Percentiles rank a stretch among this genome's conserved stretches.
These are phyloP conservation scores for Fregata magnificens DNA, from an alignment of 2,113 vertebrate genomes.

Conservation along the genomic window DNA sequence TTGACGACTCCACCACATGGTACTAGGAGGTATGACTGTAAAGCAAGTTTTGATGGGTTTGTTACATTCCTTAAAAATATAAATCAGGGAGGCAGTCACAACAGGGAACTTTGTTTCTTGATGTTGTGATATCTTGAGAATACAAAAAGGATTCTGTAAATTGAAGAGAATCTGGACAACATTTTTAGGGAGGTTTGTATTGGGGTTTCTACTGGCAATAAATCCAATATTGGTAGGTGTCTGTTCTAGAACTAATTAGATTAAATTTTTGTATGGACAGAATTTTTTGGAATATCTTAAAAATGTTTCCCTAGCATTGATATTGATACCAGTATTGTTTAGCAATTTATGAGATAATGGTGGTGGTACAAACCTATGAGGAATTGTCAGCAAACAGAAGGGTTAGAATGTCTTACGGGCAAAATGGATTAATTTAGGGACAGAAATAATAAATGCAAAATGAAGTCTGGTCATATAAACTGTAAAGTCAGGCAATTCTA, in stretches of 20 bases:
- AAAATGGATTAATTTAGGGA: not conserved
- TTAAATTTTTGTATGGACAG: not conserved
- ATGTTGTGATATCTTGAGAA: not conserved
- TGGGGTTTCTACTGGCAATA: not conserved
- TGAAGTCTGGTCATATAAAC: not conserved
- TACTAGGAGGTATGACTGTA: not conserved
- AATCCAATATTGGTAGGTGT: not conserved
- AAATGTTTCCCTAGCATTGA: not conserved
- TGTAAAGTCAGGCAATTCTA: not conserved
- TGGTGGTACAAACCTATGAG: not conserved
- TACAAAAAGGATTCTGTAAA: not conserved
- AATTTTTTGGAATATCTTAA: not conserved
- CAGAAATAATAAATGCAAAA: not conserved
- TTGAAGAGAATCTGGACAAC: not conserved
- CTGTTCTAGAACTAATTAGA: not conserved
- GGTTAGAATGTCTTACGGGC: not conserved
- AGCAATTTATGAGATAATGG: not conserved
- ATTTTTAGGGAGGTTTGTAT: not conserved
- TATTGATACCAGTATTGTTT: not conserved
- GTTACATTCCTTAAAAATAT: not conserved
- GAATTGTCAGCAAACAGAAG: not conserved
- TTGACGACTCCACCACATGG: no score
- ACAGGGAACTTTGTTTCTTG: not conserved
- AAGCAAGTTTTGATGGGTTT: not conserved
- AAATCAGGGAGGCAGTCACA: not conserved